Conservation (phyloP, 2,797 vertebrate genomes). For the Falco columbarius region DNA sequence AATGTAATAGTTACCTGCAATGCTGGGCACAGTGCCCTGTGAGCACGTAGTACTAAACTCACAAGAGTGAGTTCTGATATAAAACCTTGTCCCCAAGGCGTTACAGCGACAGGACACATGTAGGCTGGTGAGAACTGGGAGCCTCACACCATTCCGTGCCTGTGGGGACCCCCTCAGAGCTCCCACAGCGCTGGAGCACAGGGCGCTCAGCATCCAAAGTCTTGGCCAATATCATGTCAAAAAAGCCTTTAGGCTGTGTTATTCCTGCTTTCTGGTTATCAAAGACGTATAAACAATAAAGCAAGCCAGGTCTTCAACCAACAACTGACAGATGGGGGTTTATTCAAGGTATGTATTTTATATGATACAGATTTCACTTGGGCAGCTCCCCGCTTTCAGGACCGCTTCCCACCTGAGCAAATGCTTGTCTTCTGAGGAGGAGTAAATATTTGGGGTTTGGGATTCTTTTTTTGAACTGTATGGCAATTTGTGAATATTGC, state of each 20-base stretch:
- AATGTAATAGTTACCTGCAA: background rate
- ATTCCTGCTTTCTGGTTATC: background rate
- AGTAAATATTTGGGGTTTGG: background rate
- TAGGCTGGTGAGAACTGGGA: background rate
- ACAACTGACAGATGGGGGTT: rapidly evolving
- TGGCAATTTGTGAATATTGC: background rate
- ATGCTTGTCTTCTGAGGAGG: background rate
- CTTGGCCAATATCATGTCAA: rapidly evolving
- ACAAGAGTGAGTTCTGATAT: rapidly evolving
- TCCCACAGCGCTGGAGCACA: background rate
- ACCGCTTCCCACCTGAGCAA: background rate
- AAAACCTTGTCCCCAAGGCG: background rate
- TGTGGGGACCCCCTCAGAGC: background rate
- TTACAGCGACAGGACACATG: rapidly evolving
- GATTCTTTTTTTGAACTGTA: background rate
- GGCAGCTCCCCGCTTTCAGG: background rate
- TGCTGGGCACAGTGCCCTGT: background rate
- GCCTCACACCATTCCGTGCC: background rate
- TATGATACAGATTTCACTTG: background rate
- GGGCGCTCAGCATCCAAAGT: rapidly evolving
- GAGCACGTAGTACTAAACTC: background rate
- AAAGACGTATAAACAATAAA: background rate
- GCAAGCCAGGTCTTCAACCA: background rate
- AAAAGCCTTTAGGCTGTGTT: background rate
- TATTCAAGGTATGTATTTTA: background rate